Percentiles rank a stretch among this genome's conserved stretches.
Conservation (phyloP, 2,113 vertebrate species). For the Phalacrocorax carbo region DNA sequence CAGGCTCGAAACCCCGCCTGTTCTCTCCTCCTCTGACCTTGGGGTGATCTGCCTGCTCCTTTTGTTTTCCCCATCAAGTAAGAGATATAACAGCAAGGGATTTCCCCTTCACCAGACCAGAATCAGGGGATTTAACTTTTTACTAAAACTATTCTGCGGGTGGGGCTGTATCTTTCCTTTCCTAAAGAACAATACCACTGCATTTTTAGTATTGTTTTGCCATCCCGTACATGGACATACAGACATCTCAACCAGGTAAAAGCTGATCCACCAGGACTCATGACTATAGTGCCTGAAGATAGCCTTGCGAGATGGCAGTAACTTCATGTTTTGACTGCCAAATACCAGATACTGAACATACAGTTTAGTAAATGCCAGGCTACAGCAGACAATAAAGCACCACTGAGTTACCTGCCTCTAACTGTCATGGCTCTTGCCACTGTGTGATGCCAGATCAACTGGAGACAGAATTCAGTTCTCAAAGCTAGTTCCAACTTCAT, state of each 20-base stretch:
- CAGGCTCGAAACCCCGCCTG: background rate
- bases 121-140: background rate
- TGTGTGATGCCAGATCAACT: background rate
- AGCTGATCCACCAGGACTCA: background rate
- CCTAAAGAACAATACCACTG: rapidly evolving
- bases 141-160: no score
- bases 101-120: background rate
- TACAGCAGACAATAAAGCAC: background rate
- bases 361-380: background rate
- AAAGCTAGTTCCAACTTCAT: background rate
- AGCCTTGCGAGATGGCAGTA: background rate
- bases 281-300: background rate
- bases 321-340: background rate
- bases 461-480: background rate
- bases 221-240: no score
- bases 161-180: background rate
- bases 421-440: background rate
- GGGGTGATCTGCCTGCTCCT: no score
- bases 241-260: background rate
- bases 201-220: background rate
- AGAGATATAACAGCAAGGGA: no score
- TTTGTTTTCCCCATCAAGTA: no score
- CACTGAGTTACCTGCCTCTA: background rate
- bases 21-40: background rate
- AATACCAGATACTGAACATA: background rate